Base-by-base conservation (phyloP, 2,888 invertebrate species). In the Mimas tiliae region DNA sequence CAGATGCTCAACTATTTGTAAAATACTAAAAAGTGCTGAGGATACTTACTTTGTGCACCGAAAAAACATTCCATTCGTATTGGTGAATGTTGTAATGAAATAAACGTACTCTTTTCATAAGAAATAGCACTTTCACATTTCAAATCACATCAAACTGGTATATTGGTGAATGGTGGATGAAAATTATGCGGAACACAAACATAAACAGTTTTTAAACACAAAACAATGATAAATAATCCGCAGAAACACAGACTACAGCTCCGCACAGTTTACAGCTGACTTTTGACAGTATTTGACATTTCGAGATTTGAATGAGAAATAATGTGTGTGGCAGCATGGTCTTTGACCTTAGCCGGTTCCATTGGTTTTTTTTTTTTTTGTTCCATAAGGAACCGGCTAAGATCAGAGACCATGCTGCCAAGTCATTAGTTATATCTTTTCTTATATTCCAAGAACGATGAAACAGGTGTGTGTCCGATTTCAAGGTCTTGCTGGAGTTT, bases 61-160 rank as follows among this genome's bases (percentile, higher is more conserved):
- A 73, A 79, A 80, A 75, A 77, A 81, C 83, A 87, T 87, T 88
- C 90, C 89, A 89, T 88, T 81, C 88, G 84, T 79, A 75, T 72
- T 79, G 77, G 70, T 76, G 67, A 71, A 79, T 78, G 72, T 78
- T 79, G 69, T 72, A 70, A 62, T 69, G 70, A 64, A 78, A 72
- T 67, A 78, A 63, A 66, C 71, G 67, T 53, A 74, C 72, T 71
- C 73, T 79, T 76, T 74, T 80, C 80, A 80, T 76, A 72, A 27
- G 74, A 74, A 67, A 48, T 65, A 62, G 58, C 68, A 48, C 63
- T 65, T 52, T 76, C 74, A 80, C 80, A 82, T 79, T 33, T 53
- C 33, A 19, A 63, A 53, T 63, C 34, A 47, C 66, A 62, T 52
- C 53, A 38, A 58, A 58, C 12, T 42, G 58, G 58, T 58, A 58